phyloP scores from a whole-genome alignment of 2,113 vertebrate genomes.

The Axis porcinus region DNA sequence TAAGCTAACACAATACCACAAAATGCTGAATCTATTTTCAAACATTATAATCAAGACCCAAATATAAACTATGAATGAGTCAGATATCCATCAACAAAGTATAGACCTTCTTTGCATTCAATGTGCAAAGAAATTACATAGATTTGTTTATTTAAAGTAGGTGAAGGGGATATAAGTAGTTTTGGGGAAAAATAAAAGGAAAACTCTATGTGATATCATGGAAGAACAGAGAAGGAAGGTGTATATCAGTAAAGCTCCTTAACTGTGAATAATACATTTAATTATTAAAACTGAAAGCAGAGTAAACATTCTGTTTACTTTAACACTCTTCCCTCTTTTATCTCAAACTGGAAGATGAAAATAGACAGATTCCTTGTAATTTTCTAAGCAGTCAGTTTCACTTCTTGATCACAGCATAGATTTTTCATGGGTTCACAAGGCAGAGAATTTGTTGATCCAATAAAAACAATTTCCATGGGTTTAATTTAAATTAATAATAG shows the following conservation, averaged over 20 bases:
- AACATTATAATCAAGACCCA: background rate
- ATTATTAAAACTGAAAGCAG: conserved; percentile 57
- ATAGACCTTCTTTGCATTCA: background rate
- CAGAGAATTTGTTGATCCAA: conserved; percentile 29
- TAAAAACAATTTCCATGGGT: background rate
- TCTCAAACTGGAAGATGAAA: conserved; percentile 36
- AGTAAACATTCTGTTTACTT: conserved; percentile 53
- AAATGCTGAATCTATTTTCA: background rate
- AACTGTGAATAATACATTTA: conserved; percentile 37
- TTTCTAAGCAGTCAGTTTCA: conserved; percentile 43
- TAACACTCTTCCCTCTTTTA: conserved; percentile 32
- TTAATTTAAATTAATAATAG: background rate
- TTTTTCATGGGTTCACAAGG: conserved; percentile 32
- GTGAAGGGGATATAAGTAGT: background rate
- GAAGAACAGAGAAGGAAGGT: background rate
- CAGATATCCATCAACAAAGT: background rate
- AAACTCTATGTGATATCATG: background rate
- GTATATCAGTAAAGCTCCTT: background rate
- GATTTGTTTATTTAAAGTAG: background rate
- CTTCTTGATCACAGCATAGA: conserved; percentile 52
- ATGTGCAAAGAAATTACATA: background rate
- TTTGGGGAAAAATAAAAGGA: background rate
- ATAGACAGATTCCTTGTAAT: conserved; percentile 44
- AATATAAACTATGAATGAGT: background rate
- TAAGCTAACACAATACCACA: background rate